Conservation (phyloP, 2,113 vertebrate genomes). For the Marcusenius ussheri region DNA sequence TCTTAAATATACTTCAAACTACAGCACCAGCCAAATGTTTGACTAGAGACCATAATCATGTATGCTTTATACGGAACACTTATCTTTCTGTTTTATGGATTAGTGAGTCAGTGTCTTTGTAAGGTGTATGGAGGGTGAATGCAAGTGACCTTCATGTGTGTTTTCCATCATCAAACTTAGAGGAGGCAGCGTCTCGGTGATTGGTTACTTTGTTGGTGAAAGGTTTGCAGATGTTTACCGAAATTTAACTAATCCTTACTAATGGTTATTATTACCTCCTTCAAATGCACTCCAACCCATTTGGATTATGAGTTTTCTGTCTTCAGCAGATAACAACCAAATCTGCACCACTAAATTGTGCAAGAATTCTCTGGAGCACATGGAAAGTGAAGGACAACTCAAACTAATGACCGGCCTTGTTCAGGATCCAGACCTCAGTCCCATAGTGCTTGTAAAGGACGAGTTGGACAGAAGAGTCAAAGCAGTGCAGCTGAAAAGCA, state of each 20-base stretch:
- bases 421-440: background rate
- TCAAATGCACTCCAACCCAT: background rate
- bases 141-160: background rate
- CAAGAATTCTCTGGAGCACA: background rate
- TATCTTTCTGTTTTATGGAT: background rate
- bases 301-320: background rate
- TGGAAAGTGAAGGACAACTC: background rate
- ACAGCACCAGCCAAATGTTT: background rate
- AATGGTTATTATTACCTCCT: background rate
- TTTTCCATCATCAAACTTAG: background rate
- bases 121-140: background rate
- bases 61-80: background rate
- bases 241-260: background rate
- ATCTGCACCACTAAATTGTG: background rate
- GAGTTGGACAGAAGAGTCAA: background rate
- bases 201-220: background rate
- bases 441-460: background rate
- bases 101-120: background rate
- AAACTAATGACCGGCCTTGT: background rate
- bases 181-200: background rate
- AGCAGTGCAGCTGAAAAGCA: background rate
- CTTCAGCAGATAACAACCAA: background rate
- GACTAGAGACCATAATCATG: background rate
- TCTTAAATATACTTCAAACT: background rate
- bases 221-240: background rate